Percentiles rank a stretch among this genome's conserved stretches.
These are phyloP conservation scores for Agriotes lineatus DNA, from an alignment of 2,888 invertebrate species.

Conservation along the genomic window DNA sequence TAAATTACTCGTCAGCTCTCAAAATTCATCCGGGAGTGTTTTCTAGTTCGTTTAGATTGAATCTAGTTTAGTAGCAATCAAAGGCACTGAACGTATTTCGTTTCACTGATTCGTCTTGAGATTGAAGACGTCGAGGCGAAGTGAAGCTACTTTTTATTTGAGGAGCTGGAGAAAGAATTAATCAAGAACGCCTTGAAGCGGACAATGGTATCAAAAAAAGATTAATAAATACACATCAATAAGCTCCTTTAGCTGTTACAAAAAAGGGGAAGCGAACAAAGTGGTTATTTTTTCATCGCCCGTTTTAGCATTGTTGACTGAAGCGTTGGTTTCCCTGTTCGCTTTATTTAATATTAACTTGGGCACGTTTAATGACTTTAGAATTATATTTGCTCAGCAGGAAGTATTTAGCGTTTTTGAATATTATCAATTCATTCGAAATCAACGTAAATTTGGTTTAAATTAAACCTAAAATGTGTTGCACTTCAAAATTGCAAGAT, in stretches of 20 bases:
- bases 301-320: too few species aligned
- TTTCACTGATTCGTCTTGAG: conserved; percentile 39
- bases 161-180: conserved; percentile 38
- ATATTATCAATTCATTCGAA: too few species aligned
- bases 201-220: conserved; percentile 36
- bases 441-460: too few species aligned
- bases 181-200: conserved; percentile 34
- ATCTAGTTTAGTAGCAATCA: conserved; percentile 43
- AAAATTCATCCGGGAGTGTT: conserved; percentile 36
- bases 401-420: too few species aligned
- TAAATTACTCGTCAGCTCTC: conserved; percentile 33
- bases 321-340: too few species aligned
- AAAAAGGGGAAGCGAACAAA: conserved; percentile 26
- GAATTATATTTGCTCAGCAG: too few species aligned
- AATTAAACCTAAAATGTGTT: too few species aligned
- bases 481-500: too few species aligned
- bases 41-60: conserved; percentile 38
- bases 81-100: conserved; percentile 39
- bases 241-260: conserved; percentile 21
- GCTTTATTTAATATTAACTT: too few species aligned
- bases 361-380: too few species aligned
- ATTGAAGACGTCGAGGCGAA: conserved; percentile 36
- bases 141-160: conserved; percentile 40
- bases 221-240: conserved; percentile 39
- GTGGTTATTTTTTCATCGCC: conserved; percentile 31